Percentiles rank a stretch among this genome's conserved stretches.
These are phyloP conservation scores for Diplazon laetatorius DNA, from an alignment of 2,888 invertebrate genomes.

Conservation along the genomic window DNA sequence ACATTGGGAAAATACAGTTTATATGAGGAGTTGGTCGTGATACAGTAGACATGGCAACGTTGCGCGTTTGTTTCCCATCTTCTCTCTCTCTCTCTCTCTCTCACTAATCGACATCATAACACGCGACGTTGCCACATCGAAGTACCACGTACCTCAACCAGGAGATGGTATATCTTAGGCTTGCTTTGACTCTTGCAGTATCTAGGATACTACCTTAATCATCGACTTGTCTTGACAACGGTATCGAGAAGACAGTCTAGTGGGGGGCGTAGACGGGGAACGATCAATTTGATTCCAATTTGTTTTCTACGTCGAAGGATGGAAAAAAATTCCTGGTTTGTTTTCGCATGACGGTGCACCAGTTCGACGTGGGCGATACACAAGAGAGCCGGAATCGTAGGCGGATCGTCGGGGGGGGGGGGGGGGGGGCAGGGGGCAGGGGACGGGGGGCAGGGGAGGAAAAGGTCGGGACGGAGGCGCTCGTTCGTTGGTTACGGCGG, in stretches of 20 bases:
- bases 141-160: too few relatives aligned
- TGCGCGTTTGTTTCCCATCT: too few relatives aligned
- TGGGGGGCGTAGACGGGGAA: slow-evolving; percentile 34
- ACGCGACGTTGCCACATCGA: too few relatives aligned
- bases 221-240: slow-evolving; percentile 15
- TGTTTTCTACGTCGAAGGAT: slow-evolving; percentile 43
- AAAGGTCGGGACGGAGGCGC: slow-evolving; percentile 50
- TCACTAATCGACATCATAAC: too few relatives aligned
- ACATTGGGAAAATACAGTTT: too few relatives aligned
- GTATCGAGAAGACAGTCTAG: neutral
- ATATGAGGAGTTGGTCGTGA: too few relatives aligned
- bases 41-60: too few relatives aligned
- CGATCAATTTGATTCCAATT: slow-evolving; percentile 58
- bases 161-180: too few relatives aligned
- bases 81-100: too few relatives aligned
- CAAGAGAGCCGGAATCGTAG: neutral
- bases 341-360: slow-evolving; percentile 57
- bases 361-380: slow-evolving; percentile 45
- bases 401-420: slow-evolving; percentile 28
- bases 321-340: slow-evolving; percentile 51
- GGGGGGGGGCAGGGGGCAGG: slow-evolving; percentile 51
- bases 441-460: slow-evolving; percentile 44
- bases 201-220: too few relatives aligned
- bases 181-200: too few relatives aligned
- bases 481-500: slow-evolving; percentile 41